Base-by-base conservation (phyloP, 1,140 invertebrate genomes). In the Zaprionus africanus region DNA sequence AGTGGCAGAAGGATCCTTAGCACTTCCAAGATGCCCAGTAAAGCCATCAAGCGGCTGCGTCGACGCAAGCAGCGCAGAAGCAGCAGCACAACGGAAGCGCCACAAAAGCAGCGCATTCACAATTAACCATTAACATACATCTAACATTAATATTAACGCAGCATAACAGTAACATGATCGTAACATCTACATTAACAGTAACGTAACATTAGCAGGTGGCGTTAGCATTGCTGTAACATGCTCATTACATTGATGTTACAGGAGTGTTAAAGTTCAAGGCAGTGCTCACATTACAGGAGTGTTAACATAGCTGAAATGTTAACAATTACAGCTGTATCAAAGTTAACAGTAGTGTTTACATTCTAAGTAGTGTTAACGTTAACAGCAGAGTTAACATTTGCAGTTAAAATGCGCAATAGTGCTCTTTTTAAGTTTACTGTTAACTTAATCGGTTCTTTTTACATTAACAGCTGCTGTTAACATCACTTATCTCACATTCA, bases 21-120 rank as follows among this genome's bases (percentile, higher is more conserved):
- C 28, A 17, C 26, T 9, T n/a, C 28, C 28, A 63, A 22, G 6
- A 41, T 56, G 19, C 38, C 62, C 49, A 69, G 46, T 60, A 65
- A 61, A 28, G 9, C 19, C 22, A 31, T 31, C 2, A 64, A 49
- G 15, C 57, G 38, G 24, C 9, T 54, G 41, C 67, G 68, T n/a
- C 36, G 70, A 38, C 70, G 69, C 24, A 46, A 68, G 49, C 57
- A 46, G 41, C 75, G 58, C 19, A 65, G 58, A 36, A 54, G 17
- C 24, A 34, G 6, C 17, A 34, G 6, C 17, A 34, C 31, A 17
- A 51, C 34, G 34, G 11, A 34, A 41, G 43, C 4, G 12, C 41
- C 41, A 15, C 76, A 34, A 24, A 24, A 34, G n/a, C 19, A 34
- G 19, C 19, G 7, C 67, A 69, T 22, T 51, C 7, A 17, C 31